Conservation (phyloP, 1,140 invertebrate genomes). For the Aphelinus certus region DNA sequence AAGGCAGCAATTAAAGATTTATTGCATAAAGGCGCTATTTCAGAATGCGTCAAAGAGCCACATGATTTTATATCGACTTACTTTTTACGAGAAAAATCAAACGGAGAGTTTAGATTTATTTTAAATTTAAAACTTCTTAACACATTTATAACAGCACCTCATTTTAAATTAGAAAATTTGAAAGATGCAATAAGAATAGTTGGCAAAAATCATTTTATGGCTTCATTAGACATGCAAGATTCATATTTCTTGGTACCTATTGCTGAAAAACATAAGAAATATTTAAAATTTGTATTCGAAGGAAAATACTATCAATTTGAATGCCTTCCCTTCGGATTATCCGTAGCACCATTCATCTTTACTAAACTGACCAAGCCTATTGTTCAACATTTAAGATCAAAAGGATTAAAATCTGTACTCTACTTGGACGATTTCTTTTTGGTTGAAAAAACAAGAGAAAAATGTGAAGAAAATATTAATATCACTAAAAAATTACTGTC, state of each 20-base stretch:
- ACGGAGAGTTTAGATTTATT: conserved; percentile 32
- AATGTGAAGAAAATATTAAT: conserved; percentile 3
- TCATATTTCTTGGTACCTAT: conserved; percentile 44
- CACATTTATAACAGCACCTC: conserved; percentile 22
- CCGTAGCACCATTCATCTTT: conserved; percentile 31
- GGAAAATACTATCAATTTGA: conserved; percentile 30
- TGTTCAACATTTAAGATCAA: not conserved
- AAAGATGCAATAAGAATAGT: conserved; percentile 20
- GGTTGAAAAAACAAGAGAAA: conserved; percentile 3
- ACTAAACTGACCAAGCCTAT: conserved; percentile 38
- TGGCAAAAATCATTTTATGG: conserved; percentile 35
- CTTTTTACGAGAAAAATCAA: too few species aligned
- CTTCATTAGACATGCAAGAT: conserved; percentile 36
- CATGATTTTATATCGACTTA: too few species aligned
- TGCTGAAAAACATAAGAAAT: conserved; percentile 37
- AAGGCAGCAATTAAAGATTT: too few species aligned
- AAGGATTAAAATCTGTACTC: conserved; percentile 25
- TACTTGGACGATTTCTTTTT: conserved; percentile 35
- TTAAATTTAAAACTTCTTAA: conserved; percentile 40
- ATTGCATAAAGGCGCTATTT: too few species aligned
- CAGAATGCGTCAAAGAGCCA: too few species aligned
- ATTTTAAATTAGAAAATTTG: conserved; percentile 40
- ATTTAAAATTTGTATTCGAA: not conserved
- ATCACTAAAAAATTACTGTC: conserved; percentile 23
- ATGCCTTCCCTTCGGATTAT: conserved; percentile 37